Conservation (phyloP, 1,140 invertebrate species). For the Heterodera schachtii region DNA sequence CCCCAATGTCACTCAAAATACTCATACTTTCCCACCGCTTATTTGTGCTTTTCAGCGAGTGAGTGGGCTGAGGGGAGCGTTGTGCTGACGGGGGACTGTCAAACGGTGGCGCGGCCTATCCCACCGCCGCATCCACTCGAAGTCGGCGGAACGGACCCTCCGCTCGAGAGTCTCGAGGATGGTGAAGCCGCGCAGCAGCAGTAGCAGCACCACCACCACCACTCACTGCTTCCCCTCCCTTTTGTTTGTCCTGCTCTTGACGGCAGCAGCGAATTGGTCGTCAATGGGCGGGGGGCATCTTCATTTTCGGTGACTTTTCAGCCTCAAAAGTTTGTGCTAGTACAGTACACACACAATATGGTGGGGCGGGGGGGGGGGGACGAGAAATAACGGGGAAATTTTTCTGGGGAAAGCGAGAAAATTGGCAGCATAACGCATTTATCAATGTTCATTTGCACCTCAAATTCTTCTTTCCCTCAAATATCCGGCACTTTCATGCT, state of each 20-base stretch:
- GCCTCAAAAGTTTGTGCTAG: not conserved
- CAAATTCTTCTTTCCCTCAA: too few relatives aligned
- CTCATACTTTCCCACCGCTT: not conserved
- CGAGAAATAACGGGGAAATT: not conserved
- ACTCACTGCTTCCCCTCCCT: not conserved
- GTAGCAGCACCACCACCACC: not conserved
- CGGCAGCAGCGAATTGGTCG: not conserved
- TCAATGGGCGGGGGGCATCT: not conserved
- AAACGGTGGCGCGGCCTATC: not conserved
- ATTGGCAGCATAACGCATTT: not conserved
- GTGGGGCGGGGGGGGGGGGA: too few relatives aligned
- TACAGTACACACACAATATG: not conserved
- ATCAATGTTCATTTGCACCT: too few relatives aligned
- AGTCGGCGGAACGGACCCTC: not conserved
- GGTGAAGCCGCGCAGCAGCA: not conserved
- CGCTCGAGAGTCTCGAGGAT: not conserved
- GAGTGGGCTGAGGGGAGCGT: not conserved
- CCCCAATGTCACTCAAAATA: not conserved
- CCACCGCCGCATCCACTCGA: not conserved
- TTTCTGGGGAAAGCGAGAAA: not conserved
- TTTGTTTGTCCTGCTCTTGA: not conserved
- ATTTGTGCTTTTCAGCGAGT: not conserved
- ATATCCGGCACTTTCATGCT: too few relatives aligned
- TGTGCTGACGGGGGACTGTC: not conserved
- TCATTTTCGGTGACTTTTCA: not conserved